These are phyloP conservation scores for Ochropleura leucogaster DNA, from an alignment of 2,888 invertebrate genomes.

Conservation along the genomic window DNA sequence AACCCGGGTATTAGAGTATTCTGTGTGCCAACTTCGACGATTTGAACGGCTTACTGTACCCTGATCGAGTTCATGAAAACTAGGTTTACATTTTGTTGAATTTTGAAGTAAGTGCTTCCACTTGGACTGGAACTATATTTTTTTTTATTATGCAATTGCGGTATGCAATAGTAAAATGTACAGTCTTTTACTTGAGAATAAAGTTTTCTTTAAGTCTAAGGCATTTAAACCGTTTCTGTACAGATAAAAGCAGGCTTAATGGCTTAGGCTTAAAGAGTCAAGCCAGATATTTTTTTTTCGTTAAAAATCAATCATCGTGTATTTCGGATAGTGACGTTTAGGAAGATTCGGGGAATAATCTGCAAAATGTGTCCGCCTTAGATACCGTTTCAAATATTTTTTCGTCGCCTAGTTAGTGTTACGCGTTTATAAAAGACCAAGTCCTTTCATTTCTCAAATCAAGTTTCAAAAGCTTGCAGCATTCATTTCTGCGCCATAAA, in stretches of 20 bases:
- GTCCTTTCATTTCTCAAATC: slow-evolving; percentile 10
- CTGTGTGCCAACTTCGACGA: neutral
- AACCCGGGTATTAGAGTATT: neutral
- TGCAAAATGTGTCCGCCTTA: neutral
- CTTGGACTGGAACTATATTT: no score
- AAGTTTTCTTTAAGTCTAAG: no score
- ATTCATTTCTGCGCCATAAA: slow-evolving; percentile 38
- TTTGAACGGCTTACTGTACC: neutral
- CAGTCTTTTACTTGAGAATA: no score
- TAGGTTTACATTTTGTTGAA: neutral
- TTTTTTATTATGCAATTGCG: no score
- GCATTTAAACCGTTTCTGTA: no score
- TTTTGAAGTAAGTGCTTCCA: no score
- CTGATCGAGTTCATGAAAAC: neutral
- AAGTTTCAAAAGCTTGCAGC: slow-evolving; percentile 14
- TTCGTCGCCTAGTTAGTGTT: neutral
- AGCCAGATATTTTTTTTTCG: neutral
- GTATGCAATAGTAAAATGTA: no score
- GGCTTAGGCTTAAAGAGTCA: neutral
- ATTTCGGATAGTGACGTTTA: neutral
- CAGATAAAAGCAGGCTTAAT: no score
- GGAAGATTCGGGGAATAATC: neutral
- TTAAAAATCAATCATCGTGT: neutral
- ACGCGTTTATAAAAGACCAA: neutral
- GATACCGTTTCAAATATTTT: neutral